Evolutionary conservation across 2,113 vertebrate species (phyloP), one percentile per base, ranked within the genome.

Genomic region (Sylvia atricapilla): DNA sequence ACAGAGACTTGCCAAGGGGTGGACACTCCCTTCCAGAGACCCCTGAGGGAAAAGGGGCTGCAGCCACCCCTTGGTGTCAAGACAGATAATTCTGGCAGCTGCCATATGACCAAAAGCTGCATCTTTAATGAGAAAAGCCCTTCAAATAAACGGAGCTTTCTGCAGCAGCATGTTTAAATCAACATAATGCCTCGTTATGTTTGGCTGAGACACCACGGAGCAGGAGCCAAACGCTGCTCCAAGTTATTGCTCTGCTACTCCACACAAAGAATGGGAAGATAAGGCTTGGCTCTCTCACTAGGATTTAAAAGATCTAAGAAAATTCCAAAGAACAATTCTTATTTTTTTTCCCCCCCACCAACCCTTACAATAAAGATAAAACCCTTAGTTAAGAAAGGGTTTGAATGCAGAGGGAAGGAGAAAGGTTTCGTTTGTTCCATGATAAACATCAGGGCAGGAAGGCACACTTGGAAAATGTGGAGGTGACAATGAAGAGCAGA

Each of bases 401-500:
- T 50, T 50, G 56, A 47, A 89, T 91, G 73, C 49, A 73, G 63
- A 47, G 35, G 39, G 78, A 87, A 93, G 82, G 31, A 92, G 62
- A 94, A 95, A 58, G 35, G 41, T 69, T 94, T 84, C 16, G 10
- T 92, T 87, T 76, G 46, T 60, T 76, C 81, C 31, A 12, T 12
- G 64, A 69, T 52, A 93, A 94, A 35, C 63, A 95, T 28, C 70
- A 50, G 91, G 62, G 62, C 84, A 72, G 31, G 69, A 81, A 88
- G 41, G 64, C 84, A 87, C 49, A 19, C 78, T 79, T 52, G 44
- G 84, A 64, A 90, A 81, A 91, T 2, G 50, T 7, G 43, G 70
- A 79, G 74, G 87, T 85, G 91, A 91, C 70, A 87, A 96, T 91
- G 90, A 83, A 93, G 93, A 91, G 6, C 93, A 95, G 93, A 94